phyloP scores from a whole-genome alignment of 53 echinoderm and acorn worm species.

The Crossaster papposus region DNA sequence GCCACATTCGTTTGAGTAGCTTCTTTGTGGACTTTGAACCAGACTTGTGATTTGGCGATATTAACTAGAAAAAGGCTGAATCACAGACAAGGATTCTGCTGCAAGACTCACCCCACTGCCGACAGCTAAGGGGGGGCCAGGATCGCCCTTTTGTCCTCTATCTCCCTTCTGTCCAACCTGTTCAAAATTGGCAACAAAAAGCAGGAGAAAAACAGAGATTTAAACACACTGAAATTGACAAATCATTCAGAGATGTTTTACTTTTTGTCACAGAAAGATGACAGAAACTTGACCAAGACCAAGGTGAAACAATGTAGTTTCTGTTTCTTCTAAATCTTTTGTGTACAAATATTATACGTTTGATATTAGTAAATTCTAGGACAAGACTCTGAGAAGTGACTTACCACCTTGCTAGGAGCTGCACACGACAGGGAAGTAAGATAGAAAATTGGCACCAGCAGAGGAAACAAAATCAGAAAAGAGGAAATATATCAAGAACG shows the following conservation, averaged over 20 bases:
- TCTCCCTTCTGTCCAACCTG: conserved; percentile 53
- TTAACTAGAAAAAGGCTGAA: neutral
- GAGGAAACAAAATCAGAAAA: neutral
- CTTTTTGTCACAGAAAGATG: neutral
- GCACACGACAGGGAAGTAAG: neutral
- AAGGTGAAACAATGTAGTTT: neutral
- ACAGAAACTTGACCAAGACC: neutral
- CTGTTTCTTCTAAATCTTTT: neutral
- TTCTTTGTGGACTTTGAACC: too few species aligned
- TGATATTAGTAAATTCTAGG: neutral
- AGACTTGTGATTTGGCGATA: neutral
- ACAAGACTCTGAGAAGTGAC: neutral
- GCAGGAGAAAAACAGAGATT: neutral
- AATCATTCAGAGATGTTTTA: neutral
- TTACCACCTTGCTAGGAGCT: conserved; percentile 38
- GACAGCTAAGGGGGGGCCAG: conserved; percentile 56
- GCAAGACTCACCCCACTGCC: conserved; percentile 68
- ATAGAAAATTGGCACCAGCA: neutral
- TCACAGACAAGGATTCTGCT: neutral
- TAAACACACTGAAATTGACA: neutral
- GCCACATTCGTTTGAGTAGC: too few species aligned
- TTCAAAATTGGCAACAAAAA: neutral
- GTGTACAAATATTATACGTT: neutral
- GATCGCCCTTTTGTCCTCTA: conserved; percentile 79
- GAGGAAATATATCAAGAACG: neutral